Evolutionary conservation across 2,113 vertebrate species (phyloP), one percentile per base, ranked within the genome.

Genomic region (Melozone crissalis): DNA sequence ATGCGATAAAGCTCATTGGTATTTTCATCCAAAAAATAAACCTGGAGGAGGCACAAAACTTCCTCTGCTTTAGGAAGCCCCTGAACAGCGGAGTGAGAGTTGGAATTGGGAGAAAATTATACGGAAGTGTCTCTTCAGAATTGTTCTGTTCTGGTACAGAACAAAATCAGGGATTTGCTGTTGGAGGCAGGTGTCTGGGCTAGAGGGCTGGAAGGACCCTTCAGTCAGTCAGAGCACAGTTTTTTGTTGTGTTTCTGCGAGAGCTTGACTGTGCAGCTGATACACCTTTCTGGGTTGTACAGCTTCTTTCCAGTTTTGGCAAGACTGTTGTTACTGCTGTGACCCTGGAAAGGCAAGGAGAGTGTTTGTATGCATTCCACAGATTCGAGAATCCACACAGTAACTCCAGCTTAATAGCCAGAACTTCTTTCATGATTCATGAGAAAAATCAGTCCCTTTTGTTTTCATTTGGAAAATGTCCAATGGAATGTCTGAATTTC

Each of bases 271-370:
- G 2, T 69, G 59, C 51, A 80, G 72, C 16, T 35, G 31, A 19
- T 46, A 39, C 0, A 13, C 51, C 35, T 95, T 81, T 78, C 91
- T 72, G 73, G 73, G 21, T 30, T 82, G 44, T 67, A 84, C 77
- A 68, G 84, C 89, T 89, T 94, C 57, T 89, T 89, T 94, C 91
- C 41, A 66, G 73, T 94, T 94, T 81, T 28, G 41, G 26, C 91
- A 58, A 87, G 87, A 22, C 28, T 52, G 14, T 51, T 87, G 31
- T 87, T 71, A 49, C 52, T 84, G 8, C n/a, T 46, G 52, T 94
- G 87, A 96, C 93, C 74, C 93, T 78, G 73, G 21, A 77, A 81
- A 81, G 37, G 41, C 66, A 89, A 89, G 47, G 66, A 82, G 68
- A 82, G 15, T 79, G 76, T 93, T 93, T 87, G 31, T 57, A 87